phyloP scores from a whole-genome alignment of 2,888 invertebrate species.

The Drosophila formosana region DNA sequence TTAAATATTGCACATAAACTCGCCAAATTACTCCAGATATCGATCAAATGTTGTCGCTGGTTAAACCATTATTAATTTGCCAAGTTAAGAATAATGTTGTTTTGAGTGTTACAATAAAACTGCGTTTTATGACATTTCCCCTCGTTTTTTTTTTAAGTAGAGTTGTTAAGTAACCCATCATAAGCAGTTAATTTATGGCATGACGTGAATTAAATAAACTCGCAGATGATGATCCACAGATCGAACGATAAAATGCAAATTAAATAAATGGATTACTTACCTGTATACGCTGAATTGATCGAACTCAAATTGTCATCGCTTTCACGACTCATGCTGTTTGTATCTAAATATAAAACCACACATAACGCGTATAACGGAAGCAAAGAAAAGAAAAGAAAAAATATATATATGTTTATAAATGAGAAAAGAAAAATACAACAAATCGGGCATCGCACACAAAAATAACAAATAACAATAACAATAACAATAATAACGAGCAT shows the following conservation, averaged over 20 bases:
- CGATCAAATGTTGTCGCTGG: conserved; percentile 1
- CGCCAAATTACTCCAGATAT: background rate
- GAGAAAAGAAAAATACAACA: conserved; percentile 34
- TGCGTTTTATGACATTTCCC: background rate
- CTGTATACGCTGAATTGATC: conserved; percentile 83
- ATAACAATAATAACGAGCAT: conserved; percentile 39
- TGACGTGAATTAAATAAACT: conserved; percentile 19
- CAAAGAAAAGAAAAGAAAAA: conserved; percentile 47
- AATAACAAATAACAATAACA: conserved; percentile 43
- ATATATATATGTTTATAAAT: conserved; percentile 26
- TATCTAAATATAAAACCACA: conserved; percentile 75
- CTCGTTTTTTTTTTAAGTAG: background rate
- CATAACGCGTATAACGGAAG: conserved; percentile 48
- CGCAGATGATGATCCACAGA: conserved; percentile 33
- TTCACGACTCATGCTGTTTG: conserved; percentile 84
- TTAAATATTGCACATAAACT: conserved; percentile 16
- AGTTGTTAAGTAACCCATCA: conserved; percentile 33
- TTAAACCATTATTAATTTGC: conserved; percentile 2
- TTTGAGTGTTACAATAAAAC: conserved; percentile 11
- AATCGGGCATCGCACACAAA: conserved; percentile 49
- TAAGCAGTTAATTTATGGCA: conserved; percentile 19
- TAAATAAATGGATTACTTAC: conserved; percentile 65
- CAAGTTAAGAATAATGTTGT: conserved; percentile 5
- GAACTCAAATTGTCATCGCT: conserved; percentile 84
- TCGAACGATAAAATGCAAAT: conserved; percentile 38